Evolutionary conservation across 1,140 invertebrate genomes (phyloP), one percentile per base, ranked within the genome.

Genomic region (Theocolax elegans): DNA sequence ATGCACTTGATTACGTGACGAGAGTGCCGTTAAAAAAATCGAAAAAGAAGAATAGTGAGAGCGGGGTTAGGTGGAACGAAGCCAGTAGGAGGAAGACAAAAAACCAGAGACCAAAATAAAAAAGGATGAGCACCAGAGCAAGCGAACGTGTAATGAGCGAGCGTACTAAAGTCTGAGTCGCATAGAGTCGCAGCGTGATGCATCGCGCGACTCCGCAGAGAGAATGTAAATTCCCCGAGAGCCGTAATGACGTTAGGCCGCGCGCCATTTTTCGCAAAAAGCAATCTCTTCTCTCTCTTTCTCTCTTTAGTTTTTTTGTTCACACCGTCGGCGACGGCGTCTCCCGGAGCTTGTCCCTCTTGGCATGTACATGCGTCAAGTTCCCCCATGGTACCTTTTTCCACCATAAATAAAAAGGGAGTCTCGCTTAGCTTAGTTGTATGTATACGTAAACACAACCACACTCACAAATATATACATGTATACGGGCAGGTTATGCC

Each of bases 251-350:
- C 69, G 69, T 76, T 74, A 74, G 69, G 65, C 67, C 51, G 29
- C 54, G 62, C 58, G 68, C 62, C 68, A 73, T 74, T 76, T 76
- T 76, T 74, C 66, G 66, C 51, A 67, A 68, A 74, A 73, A 73
- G 73, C 73, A 74, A 76, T 74, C 71, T 76, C 71, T 56, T 27
- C 46, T 17, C 9, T 25, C 40, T n/a, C 25, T 31, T 17, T 35
- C 40, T 15, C 42, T 25, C 53, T 31, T 35, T 35, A 4, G 4
- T 35, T 35, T 10, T 10, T 35, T 35, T 35, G 4, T 35, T 35
- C 10, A 6, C 15, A 46, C n/a, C 19, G n/a, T 46, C 6, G 44
- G 44, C 15, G 15, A 19, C 31, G 35, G 35, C 38, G 8, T 35
- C 27, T 4, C 54, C n/a, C n/a, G n/a, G 23, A 9, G n/a, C 10